Evolutionary conservation across 2,113 vertebrate species (phyloP).

Genomic region (Sakesphorus luctuosus): DNA sequence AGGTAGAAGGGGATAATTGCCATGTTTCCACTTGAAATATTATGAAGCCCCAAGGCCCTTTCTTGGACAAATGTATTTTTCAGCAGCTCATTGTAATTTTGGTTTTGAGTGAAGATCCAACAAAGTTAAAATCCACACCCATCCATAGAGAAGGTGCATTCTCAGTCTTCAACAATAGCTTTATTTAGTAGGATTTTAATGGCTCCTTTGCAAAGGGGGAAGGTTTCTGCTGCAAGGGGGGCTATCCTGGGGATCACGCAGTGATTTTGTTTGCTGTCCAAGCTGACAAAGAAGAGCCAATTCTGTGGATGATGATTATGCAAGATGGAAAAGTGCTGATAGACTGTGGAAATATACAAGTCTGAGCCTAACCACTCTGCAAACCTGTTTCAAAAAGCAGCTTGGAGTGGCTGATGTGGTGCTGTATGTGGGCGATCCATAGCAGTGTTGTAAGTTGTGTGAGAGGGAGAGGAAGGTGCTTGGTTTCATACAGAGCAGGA

Average conservation of each 20-base stretch:
- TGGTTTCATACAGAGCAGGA: not conserved
- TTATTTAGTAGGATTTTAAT: conserved; percentile 13
- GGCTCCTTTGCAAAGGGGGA: not conserved
- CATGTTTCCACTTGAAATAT: conserved; percentile 36
- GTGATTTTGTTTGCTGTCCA: not conserved
- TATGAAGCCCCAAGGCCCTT: not conserved
- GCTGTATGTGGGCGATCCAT: not conserved
- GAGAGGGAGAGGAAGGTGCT: not conserved
- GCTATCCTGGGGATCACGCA: not conserved
- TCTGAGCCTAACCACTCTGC: not conserved
- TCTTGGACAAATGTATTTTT: conserved; percentile 53
- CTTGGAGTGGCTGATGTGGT: not conserved
- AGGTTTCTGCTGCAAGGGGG: not conserved
- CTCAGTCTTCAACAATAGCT: not conserved
- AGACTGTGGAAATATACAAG: conserved; percentile 33
- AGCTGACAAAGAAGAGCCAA: not conserved
- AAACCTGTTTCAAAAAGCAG: not conserved
- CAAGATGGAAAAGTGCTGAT: conserved; percentile 42
- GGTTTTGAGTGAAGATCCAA: conserved; percentile 28
- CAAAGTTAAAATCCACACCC: conserved; percentile 22
- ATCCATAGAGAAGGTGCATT: not conserved
- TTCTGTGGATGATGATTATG: not conserved
- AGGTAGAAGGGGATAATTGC: conserved; percentile 13
- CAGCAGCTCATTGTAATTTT: conserved; percentile 56
- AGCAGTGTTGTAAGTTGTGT: not conserved